Base-by-base conservation (phyloP, 2,888 invertebrate species). In the Sericinus montela region DNA sequence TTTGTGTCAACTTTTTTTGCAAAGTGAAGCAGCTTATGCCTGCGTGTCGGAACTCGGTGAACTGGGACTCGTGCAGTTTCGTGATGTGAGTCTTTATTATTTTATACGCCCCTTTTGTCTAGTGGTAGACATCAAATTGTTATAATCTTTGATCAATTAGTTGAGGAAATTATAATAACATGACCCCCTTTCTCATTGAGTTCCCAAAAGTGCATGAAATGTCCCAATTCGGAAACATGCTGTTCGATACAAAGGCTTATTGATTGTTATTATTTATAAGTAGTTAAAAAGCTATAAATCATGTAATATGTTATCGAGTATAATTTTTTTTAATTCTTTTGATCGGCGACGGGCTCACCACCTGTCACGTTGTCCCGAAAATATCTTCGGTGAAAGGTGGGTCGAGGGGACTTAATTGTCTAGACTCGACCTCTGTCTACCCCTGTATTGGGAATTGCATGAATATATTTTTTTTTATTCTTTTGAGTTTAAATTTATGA, bases 1-100 rank as follows among this genome's bases (percentile, higher is more conserved):
- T 73, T 92, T 98, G 83, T 98, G 98, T 92, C 99, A 99, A 88
- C 94, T 99, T 69, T 99, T 98, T 87, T 91, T 99, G 60, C 99
- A 99, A 85, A 97, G 98, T 86, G 99, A 99, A 90, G 98, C 98
- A 50, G 98, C 99, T 13, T 99, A 99, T 90, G 96, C 97, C 55
- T 98, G 98, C 90, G 97, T 99, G 60, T 98, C 98, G 28, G 98
- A 99, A 82, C 91, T 99, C 44, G 99, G 99, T 53, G 99, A 99
- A 89, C 90, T 99, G 59, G 99, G 98, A 46, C 91, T 99, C 55
- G 98, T 98, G 39, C 98, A 99, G 89, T 99, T 99, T 85, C 92
- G 98, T 80, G 98, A 98, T 83, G 95, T 95, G 84, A 93, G 94
- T 92, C 74, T 53, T 53, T 52, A 42, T 25, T 50, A 44, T 52